These are phyloP conservation scores for Leucophora obtusa DNA, from an alignment of 2,888 invertebrate genomes.

Conservation along the genomic window DNA sequence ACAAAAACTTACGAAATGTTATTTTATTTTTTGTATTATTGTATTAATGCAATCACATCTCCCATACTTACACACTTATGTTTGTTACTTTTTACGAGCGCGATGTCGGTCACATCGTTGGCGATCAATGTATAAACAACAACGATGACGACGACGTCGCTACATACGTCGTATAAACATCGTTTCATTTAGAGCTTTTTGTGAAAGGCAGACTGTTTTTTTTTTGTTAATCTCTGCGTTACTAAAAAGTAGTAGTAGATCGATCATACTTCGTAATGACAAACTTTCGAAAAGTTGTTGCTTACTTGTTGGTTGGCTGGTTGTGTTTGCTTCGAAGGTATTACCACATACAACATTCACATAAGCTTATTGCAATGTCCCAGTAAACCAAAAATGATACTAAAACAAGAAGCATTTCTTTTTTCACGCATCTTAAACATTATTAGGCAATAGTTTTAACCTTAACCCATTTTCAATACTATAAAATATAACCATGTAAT, in stretches of 20 bases:
- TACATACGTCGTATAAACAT: slow-evolving; percentile 26
- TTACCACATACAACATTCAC: slow-evolving; percentile 54
- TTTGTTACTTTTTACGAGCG: slow-evolving; percentile 34
- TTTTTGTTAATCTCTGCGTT: slow-evolving; percentile 54
- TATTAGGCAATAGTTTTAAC: background rate
- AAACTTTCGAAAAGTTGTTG: slow-evolving; percentile 63
- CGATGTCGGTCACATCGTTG: slow-evolving; percentile 59
- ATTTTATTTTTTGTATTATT: slow-evolving; percentile 45
- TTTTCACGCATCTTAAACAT: slow-evolving; percentile 2
- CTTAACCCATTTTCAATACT: no score
- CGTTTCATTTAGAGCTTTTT: slow-evolving; percentile 58
- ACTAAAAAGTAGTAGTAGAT: slow-evolving; percentile 63
- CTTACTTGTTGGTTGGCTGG: slow-evolving; percentile 14
- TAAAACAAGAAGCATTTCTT: background rate
- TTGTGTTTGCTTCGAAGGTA: slow-evolving; percentile 50
- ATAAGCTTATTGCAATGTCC: slow-evolving; percentile 21
- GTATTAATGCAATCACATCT: slow-evolving; percentile 64
- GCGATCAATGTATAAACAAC: slow-evolving; percentile 26
- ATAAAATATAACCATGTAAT: no score
- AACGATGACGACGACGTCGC: slow-evolving; percentile 32
- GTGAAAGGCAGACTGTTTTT: slow-evolving; percentile 64
- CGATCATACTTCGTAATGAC: slow-evolving; percentile 58
- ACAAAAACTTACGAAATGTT: slow-evolving; percentile 61
- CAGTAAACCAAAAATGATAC: background rate
- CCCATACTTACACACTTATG: slow-evolving; percentile 57